Base-by-base conservation (phyloP, 2,888 invertebrate species). In the Erpobdella octoculata region DNA sequence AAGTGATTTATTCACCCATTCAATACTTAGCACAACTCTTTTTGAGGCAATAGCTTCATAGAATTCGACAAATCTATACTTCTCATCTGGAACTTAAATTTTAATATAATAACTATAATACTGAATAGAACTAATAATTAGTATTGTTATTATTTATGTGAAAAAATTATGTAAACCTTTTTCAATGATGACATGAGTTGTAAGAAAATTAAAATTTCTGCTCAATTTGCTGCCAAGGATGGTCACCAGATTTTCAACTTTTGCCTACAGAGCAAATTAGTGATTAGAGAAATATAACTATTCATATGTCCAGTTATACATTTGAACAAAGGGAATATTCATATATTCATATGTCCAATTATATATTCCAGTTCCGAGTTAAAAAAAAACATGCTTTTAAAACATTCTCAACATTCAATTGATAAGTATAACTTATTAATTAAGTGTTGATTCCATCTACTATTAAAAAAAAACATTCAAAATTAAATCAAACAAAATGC, bases 11-110 rank as follows among this genome's bases (percentile, higher is more conserved):
- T n/a, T 53, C 8, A 53, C 28, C 53, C 53, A 53, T 53, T 2
- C 1, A n/a, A 53, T 25, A 6, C 21, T 25, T 53, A 53, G 21
- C 21, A 53, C 53, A 12, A 28, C 21, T 28, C 53, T 53, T 21
- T 53, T 53, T 53, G 53, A 53, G 21, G 15, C 53, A 53, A 53
- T 21, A 25, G 53, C 53, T 28, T 53, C 53, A 53, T 53, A 53
- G 53, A 53, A 53, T 21, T 53, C 53, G 28, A 53, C 28, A 5
- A 25, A 28, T 53, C 53, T 53, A 21, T 25, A 53, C n/a, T 53
- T 53, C 53, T 53, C 53, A 53, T 8, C 53, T 53, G 53, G 28
- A 25, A 25, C 21, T 25, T 53, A 5, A 28, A n/a, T 9, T 41
- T 41, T 41, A 9, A 53, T 25, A 53, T 18, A 53, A n/a, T 12